Evolutionary conservation across 1,140 invertebrate genomes (phyloP).

Genomic region (Scaptomyza hsui): DNA sequence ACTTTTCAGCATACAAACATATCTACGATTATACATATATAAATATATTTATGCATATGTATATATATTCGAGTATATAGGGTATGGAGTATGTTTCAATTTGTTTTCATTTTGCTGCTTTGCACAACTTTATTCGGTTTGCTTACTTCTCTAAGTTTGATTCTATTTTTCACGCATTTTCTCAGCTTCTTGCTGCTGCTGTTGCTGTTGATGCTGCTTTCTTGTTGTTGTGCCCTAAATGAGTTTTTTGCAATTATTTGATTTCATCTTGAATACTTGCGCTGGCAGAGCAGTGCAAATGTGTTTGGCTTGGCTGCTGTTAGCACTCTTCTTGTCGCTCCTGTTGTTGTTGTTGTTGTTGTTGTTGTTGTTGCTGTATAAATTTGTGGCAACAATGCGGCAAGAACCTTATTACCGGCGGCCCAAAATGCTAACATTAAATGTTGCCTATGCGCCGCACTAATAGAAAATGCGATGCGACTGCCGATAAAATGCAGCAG

Average conservation of each 20-base stretch:
- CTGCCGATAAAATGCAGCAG: conserved; percentile 72
- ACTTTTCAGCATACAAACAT: conserved; percentile 47
- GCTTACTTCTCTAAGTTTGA: conserved; percentile 60
- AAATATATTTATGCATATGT: conserved; percentile 25
- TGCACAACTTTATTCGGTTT: conserved; percentile 19
- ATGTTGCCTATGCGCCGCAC: conserved; percentile 75
- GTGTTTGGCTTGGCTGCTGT: conserved; percentile 31
- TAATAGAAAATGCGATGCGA: conserved; percentile 79
- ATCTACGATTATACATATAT: conserved; percentile 17
- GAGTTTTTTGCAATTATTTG: conserved; percentile 82
- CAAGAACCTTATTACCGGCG: conserved; percentile 66
- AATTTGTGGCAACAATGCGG: conserved; percentile 56
- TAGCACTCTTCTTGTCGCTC: conserved; percentile 2
- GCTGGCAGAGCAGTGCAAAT: conserved; percentile 35
- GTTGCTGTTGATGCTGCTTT: too few species aligned
- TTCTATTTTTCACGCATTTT: conserved; percentile 51
- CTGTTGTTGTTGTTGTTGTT: not conserved
- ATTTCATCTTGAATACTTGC: conserved; percentile 76
- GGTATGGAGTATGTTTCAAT: conserved; percentile 13
- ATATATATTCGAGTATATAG: conserved; percentile 25
- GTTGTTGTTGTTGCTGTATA: conserved; percentile 32
- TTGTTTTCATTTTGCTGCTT: conserved; percentile 4
- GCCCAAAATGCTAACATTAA: conserved; percentile 74
- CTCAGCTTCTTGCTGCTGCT: conserved; percentile 1
- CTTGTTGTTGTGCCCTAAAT: conserved; percentile 72